Evolutionary conservation across 2,888 invertebrate species (phyloP).

Genomic region (Reticulitermes lucifugus): DNA sequence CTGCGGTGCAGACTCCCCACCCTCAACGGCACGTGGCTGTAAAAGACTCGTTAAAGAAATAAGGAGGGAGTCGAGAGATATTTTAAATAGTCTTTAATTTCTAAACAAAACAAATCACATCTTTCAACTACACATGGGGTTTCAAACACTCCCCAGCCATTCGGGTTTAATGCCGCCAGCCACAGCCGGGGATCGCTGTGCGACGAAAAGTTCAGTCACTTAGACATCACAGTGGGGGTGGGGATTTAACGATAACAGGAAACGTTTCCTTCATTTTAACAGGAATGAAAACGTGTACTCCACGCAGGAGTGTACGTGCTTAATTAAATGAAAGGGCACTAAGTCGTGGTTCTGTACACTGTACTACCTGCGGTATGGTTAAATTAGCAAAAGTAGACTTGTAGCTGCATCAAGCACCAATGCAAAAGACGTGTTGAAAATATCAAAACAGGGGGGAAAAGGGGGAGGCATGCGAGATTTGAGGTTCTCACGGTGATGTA

Average conservation of each 20-base stretch:
- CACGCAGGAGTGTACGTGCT: too few relatives aligned
- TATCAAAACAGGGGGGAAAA: too few relatives aligned
- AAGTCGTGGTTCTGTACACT: too few relatives aligned
- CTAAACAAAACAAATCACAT: conserved; percentile 36
- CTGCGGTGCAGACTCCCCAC: background rate
- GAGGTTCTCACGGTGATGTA: too few relatives aligned
- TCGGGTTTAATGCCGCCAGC: background rate
- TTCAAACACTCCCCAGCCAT: background rate
- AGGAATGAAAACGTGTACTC: too few relatives aligned
- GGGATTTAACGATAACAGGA: background rate
- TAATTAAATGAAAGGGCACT: too few relatives aligned
- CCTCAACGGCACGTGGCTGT: conserved; percentile 8
- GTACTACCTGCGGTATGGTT: background rate
- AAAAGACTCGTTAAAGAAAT: conserved; percentile 18
- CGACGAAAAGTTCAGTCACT: background rate
- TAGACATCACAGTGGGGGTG: background rate
- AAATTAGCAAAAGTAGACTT: background rate
- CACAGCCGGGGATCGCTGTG: background rate
- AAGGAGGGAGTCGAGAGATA: conserved; percentile 12
- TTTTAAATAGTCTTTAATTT: conserved; percentile 31
- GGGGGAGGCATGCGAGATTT: too few relatives aligned
- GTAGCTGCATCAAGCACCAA: too few relatives aligned
- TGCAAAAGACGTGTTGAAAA: too few relatives aligned
- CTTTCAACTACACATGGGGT: conserved; percentile 27
- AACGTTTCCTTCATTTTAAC: background rate